A percentile compares a stretch with the other conserved stretches of the same genome.
phyloP scores from a whole-genome alignment of 2,113 vertebrate genomes.

The Aptenodytes forsteri region DNA sequence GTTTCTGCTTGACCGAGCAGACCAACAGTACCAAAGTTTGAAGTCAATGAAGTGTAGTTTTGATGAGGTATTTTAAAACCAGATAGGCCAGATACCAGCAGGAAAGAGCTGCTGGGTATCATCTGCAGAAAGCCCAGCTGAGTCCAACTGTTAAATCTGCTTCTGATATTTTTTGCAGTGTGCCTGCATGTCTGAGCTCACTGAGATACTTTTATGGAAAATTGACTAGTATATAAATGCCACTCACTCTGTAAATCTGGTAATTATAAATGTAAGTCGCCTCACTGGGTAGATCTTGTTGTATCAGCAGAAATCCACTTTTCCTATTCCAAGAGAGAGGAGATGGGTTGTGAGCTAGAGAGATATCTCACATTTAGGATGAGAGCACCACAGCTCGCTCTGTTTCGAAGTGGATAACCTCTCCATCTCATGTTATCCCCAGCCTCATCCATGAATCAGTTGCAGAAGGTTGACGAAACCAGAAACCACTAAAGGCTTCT shows the following conservation, averaged over 20 bases:
- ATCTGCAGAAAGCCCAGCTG: not conserved
- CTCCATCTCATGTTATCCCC: not conserved
- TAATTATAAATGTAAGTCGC: not conserved
- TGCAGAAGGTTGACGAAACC: not conserved
- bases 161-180: not conserved
- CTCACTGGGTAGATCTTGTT: not conserved
- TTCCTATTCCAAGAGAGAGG: not conserved
- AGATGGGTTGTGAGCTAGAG: not conserved
- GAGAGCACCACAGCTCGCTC: accelerated
- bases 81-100: not conserved
- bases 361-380: not conserved
- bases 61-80: not conserved
- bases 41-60: not conserved
- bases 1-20: not conserved
- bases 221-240: not conserved
- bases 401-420: not conserved
- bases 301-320: not conserved
- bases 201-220: not conserved
- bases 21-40: not conserved
- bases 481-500: not conserved
- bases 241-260: not conserved
- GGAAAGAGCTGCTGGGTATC: not conserved
- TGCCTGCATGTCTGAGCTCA: not conserved
- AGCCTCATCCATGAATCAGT: not conserved
- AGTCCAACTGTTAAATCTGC: not conserved